Evolutionary conservation across 2,888 invertebrate genomes (phyloP), one percentile per base, ranked within the genome.

Genomic region (Plemyria rubiginata): DNA sequence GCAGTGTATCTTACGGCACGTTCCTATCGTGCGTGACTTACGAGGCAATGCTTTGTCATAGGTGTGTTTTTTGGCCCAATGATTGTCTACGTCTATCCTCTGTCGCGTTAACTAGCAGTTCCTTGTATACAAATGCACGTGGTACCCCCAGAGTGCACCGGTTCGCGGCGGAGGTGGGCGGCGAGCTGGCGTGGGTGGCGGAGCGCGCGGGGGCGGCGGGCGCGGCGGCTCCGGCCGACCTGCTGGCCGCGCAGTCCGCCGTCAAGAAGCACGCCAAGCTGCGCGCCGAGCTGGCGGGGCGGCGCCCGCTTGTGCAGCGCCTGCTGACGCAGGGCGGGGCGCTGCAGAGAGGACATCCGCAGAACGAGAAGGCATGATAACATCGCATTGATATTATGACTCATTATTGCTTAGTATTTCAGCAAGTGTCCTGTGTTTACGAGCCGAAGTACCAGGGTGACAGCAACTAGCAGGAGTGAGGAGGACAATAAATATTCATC

Each of bases 231-330:
- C 98, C 98, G 0, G 95, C 96, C 57, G 98, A 97, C 86, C 92
- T 99, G 45, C 96, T 98, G 78, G 98, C 98, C 76, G 98, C 98
- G 0, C 98, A 99, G 83, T 96, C 98, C 66, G 97, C 96, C 13
- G 94, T 96, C 81, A 99, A 99, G 92, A 99, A 99, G 82, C 99
- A 99, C 86, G 97, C 96, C 87, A 98, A 99, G 89, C 92, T 99
- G 65, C 96, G 97, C 75, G 96, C 96, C 0, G 99, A 99, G 92
- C 96, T 99, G 65, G 93, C 94, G 36, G 98, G 98, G 0, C 96
- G 99, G 80, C 95, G 96, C 73, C 96, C 97, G 0, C 95, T 96
- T 85, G 96, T 99, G 52, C 96, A 96, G 73, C 96, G 97, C 74
- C 96, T 97, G 3, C 84, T 98, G 53, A 94, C 94, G n/a, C 95